These are phyloP conservation scores for Hyles lineata DNA, from an alignment of 2,888 invertebrate genomes.

Conservation along the genomic window DNA sequence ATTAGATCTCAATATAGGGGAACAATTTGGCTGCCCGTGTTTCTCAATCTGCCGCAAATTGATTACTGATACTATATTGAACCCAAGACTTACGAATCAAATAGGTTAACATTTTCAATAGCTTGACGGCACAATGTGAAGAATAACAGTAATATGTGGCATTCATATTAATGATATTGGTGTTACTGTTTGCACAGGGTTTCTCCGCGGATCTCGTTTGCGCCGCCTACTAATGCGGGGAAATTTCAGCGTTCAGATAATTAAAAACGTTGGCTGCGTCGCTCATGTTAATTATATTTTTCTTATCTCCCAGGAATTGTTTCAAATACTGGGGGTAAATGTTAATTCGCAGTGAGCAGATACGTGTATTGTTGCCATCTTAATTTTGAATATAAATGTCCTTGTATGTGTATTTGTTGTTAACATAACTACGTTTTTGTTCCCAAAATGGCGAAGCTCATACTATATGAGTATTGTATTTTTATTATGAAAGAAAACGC, in stretches of 20 bases:
- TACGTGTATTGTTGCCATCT: not conserved
- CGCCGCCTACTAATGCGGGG: slow-evolving; percentile 6
- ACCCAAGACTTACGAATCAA: no score
- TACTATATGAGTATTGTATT: no score
- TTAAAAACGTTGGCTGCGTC: slow-evolving; percentile 8
- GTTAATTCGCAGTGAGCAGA: slow-evolving; percentile 3
- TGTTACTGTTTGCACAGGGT: not conserved
- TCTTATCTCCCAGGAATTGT: slow-evolving; percentile 22
- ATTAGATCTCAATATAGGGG: no score
- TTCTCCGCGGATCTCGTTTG: slow-evolving; percentile 6
- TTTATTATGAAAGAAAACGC: no score
- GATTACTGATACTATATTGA: no score
- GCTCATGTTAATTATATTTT: slow-evolving; percentile 19
- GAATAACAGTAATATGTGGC: slow-evolving; percentile 33
- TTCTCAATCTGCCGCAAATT: no score
- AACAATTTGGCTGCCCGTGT: no score
- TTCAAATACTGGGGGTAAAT: not conserved
- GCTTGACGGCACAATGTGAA: slow-evolving; percentile 35
- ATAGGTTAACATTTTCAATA: no score
- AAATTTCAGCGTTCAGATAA: slow-evolving; percentile 12
- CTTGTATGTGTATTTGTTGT: not conserved
- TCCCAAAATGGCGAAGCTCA: no score
- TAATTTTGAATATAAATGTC: not conserved
- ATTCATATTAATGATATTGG: slow-evolving; percentile 16
- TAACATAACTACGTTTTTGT: not conserved